phyloP scores from a whole-genome alignment of 2,113 vertebrate species.

The Mixornis gularis region DNA sequence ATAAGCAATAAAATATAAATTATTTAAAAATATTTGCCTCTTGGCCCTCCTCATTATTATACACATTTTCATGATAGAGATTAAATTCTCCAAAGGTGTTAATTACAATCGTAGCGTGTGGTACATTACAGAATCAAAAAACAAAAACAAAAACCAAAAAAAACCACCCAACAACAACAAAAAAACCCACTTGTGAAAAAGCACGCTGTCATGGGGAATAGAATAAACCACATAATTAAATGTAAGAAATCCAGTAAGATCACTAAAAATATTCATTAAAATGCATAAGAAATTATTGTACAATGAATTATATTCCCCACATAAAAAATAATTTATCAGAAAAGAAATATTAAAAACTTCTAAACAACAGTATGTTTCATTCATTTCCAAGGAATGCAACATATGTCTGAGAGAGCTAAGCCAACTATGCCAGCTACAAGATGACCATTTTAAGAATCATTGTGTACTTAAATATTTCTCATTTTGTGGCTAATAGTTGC shows the following conservation, averaged over 20 bases:
- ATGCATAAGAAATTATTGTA: not conserved
- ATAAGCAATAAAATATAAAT: not conserved
- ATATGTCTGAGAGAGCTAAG: not conserved
- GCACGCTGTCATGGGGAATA: not conserved
- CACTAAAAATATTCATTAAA: constrained; percentile 7
- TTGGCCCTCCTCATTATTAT: not conserved
- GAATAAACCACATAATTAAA: constrained; percentile 14
- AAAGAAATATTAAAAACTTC: not conserved
- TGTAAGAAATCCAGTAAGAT: not conserved
- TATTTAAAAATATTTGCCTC: not conserved
- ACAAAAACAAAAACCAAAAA: not conserved
- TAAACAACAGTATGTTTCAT: not conserved
- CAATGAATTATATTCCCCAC: not conserved
- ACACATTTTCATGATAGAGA: not conserved
- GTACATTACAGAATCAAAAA: not conserved
- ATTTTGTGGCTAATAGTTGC: not conserved
- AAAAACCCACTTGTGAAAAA: not conserved
- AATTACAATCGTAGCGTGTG: not conserved
- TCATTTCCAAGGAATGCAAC: accelerated
- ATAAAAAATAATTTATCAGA: not conserved
- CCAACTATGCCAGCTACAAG: not conserved
- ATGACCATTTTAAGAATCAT: not conserved
- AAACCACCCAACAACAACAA: not conserved
- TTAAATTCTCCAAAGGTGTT: constrained; percentile 8
- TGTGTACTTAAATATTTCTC: not conserved